Base-by-base conservation (phyloP, 2,888 invertebrate species). In the Neoitamus cyanurus region DNA sequence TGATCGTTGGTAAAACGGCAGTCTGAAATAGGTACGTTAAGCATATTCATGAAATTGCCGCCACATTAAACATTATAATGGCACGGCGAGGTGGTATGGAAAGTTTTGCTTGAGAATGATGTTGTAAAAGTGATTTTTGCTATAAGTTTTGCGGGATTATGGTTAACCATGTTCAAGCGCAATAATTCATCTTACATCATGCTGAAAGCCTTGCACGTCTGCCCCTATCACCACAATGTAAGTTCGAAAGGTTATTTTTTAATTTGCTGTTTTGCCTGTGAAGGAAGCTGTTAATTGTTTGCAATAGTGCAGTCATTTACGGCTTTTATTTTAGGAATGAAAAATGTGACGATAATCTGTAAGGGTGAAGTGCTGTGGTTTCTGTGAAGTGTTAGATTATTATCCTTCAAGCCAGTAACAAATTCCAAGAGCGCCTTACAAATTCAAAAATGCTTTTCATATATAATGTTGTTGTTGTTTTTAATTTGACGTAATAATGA, bases 101-200 rank as follows among this genome's bases (percentile, higher is more conserved):
- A 58, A 25, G 9, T 58, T 58, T 58, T 58, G 9, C 20, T 9
- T 58, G n/a, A 20, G 20, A 58, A 58, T 58, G 9, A 58, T 58
- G 25, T 5, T 58, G 58, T 25, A 6, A 58, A 58, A 25, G 58
- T 25, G 58, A 58, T 25, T 25, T 6, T 9, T 58, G 20, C 9
- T 58, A 25, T 58, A 15, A 7, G 58, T 58, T 9, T 58, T 58
- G 58, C 58, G 25, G 20, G 25, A 58, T 58, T 58, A 25, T 58
- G 25, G 58, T 58, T 58, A 58, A 58, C 15, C 9, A 73, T 73
- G 73, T 73, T 73, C 11, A 34, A 73, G 25, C 34, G 73, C n/a
- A 73, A 73, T 36, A 73, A 73, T 20, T 73, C 73, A 15, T 73
- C 73, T 37, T 73, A 73, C 15, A 36, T 73, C 31, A 36, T 73